A percentile compares a stretch with the other conserved stretches of the same genome.
These are phyloP conservation scores for Euzetes globulus DNA, from an alignment of 2,888 invertebrate species.

Conservation along the genomic window DNA sequence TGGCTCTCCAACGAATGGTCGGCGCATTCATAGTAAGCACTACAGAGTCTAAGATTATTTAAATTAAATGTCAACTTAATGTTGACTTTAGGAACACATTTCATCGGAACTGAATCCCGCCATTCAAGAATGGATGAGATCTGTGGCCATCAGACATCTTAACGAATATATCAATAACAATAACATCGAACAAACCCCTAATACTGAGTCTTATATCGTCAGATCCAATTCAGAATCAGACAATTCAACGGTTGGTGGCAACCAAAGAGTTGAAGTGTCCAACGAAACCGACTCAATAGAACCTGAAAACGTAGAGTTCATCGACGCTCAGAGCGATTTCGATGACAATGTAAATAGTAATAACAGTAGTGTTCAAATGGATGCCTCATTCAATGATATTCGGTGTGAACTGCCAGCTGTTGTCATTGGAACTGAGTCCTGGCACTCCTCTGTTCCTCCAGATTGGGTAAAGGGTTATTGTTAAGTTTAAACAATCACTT, in stretches of 20 bases:
- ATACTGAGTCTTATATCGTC: neutral
- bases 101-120: conserved; percentile 47
- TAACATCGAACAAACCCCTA: conserved; percentile 12
- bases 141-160: conserved; percentile 20
- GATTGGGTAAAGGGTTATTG: conserved; percentile 30
- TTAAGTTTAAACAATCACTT: neutral
- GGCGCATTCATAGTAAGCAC: conserved; percentile 47
- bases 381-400: neutral
- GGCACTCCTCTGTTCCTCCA: conserved; percentile 33
- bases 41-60: neutral
- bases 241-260: neutral
- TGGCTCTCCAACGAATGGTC: conserved; percentile 47
- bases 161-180: conserved; percentile 25
- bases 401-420: neutral
- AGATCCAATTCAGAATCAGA: neutral
- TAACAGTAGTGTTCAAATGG: neutral
- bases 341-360: neutral
- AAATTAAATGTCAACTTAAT: neutral
- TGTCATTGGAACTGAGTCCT: conserved; percentile 9
- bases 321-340: conserved; percentile 30
- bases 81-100: conserved; percentile 45
- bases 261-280: neutral
- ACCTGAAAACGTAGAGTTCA: conserved; percentile 7
- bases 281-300: neutral
- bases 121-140: conserved; percentile 48